Conservation (phyloP, 2,888 invertebrate genomes). For the Lordiphosa andalusiaca region DNA sequence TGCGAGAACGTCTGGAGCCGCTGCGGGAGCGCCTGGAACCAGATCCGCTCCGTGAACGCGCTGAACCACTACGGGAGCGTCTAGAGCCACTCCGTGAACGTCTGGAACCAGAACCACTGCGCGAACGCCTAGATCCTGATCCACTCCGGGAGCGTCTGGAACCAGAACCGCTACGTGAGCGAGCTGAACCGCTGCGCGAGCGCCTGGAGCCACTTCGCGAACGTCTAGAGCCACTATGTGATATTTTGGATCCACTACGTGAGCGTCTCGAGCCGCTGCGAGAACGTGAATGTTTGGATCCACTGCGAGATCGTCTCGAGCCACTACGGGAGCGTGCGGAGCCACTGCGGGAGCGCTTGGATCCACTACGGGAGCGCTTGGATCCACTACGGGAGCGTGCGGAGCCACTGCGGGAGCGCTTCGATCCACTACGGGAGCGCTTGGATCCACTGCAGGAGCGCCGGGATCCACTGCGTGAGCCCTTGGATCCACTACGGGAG, state of each 20-base stretch:
- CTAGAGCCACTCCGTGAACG: constrained; percentile 53
- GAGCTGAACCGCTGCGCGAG: constrained; percentile 48
- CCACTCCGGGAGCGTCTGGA: constrained; percentile 66
- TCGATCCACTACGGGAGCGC: constrained; percentile 23
- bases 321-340: constrained; percentile 36
- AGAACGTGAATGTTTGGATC: constrained; percentile 33
- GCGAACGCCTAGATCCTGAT: constrained; percentile 45
- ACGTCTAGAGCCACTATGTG: constrained; percentile 51
- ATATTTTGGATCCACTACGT: constrained; percentile 57
- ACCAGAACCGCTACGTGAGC: constrained; percentile 35
- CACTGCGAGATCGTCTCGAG: constrained; percentile 46
- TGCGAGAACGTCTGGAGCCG: constrained; percentile 26
- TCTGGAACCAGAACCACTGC: constrained; percentile 44
- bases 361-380: constrained; percentile 49
- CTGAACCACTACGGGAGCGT: constrained; percentile 50
- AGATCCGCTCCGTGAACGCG: constrained; percentile 26
- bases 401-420: constrained; percentile 29
- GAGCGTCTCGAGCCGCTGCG: constrained; percentile 45
- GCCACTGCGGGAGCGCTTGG: constrained; percentile 61
- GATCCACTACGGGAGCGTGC: constrained; percentile 38
- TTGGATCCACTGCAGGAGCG: constrained; percentile 30
- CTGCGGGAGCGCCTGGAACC: constrained; percentile 34
- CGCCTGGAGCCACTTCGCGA: constrained; percentile 62
- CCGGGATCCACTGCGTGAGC: no score
- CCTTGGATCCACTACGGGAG: constrained; percentile 56